Conservation (phyloP, 2,888 invertebrate genomes). For the Cepaea hortensis region DNA sequence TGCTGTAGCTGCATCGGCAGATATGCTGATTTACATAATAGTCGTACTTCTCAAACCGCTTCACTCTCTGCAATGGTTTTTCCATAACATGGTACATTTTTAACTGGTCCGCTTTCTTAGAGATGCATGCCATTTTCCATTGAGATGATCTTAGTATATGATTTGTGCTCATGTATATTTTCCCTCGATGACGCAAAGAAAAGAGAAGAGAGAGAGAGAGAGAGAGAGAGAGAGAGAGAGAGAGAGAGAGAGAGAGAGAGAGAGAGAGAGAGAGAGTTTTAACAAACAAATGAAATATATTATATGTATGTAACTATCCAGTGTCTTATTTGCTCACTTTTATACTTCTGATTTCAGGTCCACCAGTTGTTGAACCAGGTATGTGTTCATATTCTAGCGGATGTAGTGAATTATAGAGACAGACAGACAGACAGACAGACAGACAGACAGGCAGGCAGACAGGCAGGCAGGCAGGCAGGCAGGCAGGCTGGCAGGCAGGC, state of each 20-base stretch:
- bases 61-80: conserved; percentile 60
- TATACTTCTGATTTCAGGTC: conserved; percentile 12
- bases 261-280: too few relatives aligned
- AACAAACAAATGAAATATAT: too few relatives aligned
- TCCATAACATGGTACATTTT: conserved; percentile 56
- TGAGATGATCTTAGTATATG: conserved; percentile 45
- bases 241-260: too few relatives aligned
- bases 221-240: too few relatives aligned
- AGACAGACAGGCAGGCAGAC: too few relatives aligned
- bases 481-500: too few relatives aligned
- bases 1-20: conserved; percentile 73
- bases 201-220: too few relatives aligned
- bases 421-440: conserved; percentile 1
- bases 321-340: too few relatives aligned
- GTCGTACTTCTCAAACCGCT: conserved; percentile 55
- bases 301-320: too few relatives aligned
- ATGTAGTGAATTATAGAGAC: not conserved
- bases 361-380: conserved; percentile 27
- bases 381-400: not conserved
- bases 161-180: conserved; percentile 11
- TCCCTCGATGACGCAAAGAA: not conserved
- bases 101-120: not conserved
- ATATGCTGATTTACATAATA: conserved; percentile 65
- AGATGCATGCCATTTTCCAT: conserved; percentile 51
- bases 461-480: too few relatives aligned